phyloP scores from a whole-genome alignment of 30 jellyfish, hydroid and myxozoan species.

The Sanderia malayensis region DNA sequence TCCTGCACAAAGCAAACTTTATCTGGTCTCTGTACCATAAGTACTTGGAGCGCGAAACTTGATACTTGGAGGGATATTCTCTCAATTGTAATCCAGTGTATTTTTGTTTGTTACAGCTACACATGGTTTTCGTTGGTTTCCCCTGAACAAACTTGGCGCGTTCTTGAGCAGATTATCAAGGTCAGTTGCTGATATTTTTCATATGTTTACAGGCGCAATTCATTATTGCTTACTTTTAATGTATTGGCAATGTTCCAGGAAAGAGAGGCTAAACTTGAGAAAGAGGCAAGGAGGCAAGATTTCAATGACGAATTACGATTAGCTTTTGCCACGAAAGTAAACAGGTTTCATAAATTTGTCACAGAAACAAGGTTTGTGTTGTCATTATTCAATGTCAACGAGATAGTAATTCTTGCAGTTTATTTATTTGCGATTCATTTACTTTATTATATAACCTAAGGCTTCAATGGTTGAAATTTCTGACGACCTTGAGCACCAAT shows the following conservation, averaged over 20 bases:
- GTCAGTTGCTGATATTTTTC: conserved; percentile 26
- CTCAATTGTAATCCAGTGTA: too few species aligned
- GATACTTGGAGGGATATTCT: too few species aligned
- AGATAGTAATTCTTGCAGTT: too few species aligned
- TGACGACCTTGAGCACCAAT: conserved; percentile 88
- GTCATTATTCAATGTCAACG: too few species aligned
- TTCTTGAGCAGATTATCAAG: conserved; percentile 61
- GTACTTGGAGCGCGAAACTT: too few species aligned
- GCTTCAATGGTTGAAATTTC: conserved; percentile 77
- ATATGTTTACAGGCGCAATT: too few species aligned
- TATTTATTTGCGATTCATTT: too few species aligned
- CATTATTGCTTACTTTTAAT: too few species aligned
- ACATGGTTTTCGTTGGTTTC: conserved; percentile 92
- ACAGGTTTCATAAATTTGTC: conserved; percentile 73
- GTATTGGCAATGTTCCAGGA: too few species aligned
- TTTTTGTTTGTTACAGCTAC: conserved; percentile 59
- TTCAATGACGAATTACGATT: conserved; percentile 84
- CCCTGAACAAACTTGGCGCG: conserved; percentile 93
- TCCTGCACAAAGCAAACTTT: too few species aligned
- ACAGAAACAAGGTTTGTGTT: conserved; percentile 70
- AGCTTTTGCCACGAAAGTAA: conserved; percentile 84
- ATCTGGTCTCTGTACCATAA: too few species aligned
- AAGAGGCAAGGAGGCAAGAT: conserved; percentile 95
- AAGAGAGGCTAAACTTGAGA: conserved; percentile 85
- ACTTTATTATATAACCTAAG: too few species aligned